phyloP scores from a whole-genome alignment of 2,113 vertebrate genomes.

The Polypterus bichir region DNA sequence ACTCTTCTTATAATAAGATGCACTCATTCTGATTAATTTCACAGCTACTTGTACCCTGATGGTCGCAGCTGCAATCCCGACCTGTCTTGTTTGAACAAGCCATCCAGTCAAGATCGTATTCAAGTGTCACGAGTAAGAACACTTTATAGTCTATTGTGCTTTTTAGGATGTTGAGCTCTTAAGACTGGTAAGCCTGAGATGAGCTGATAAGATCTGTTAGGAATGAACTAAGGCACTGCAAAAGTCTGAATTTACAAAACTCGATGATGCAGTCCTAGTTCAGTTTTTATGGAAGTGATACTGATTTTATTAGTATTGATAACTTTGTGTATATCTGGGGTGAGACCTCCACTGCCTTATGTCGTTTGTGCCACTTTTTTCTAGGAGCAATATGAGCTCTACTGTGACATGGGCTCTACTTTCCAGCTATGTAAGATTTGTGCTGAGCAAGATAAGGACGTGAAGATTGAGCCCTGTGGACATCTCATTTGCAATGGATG shows the following conservation, averaged over 20 bases:
- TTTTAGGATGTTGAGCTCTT: no score
- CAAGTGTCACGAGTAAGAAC: slow-evolving; percentile 53
- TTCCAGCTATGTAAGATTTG: slow-evolving; percentile 83
- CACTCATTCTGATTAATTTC: no score
- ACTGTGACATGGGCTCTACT: slow-evolving; percentile 70
- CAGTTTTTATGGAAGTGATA: no score
- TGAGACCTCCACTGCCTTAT: not conserved
- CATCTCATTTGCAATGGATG: slow-evolving; percentile 69
- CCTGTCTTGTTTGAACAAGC: slow-evolving; percentile 40
- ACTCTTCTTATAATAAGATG: no score
- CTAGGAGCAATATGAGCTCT: slow-evolving; percentile 72
- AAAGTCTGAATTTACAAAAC: not conserved
- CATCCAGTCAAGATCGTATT: slow-evolving; percentile 32
- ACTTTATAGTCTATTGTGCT: no score
- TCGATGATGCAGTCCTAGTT: not conserved
- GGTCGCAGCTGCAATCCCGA: slow-evolving; percentile 60
- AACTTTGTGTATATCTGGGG: no score
- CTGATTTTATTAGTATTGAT: no score
- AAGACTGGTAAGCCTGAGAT: no score
- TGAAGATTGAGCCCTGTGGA: slow-evolving; percentile 64
- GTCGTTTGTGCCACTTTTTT: not conserved
- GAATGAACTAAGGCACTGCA: no score
- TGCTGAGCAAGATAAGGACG: slow-evolving; percentile 61
- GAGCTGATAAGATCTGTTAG: no score
- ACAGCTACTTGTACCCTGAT: slow-evolving; percentile 68